Evolutionary conservation across 2,797 vertebrate genomes (phyloP), one percentile per base, ranked within the genome.

Genomic region (Sebastes hubbsi): DNA sequence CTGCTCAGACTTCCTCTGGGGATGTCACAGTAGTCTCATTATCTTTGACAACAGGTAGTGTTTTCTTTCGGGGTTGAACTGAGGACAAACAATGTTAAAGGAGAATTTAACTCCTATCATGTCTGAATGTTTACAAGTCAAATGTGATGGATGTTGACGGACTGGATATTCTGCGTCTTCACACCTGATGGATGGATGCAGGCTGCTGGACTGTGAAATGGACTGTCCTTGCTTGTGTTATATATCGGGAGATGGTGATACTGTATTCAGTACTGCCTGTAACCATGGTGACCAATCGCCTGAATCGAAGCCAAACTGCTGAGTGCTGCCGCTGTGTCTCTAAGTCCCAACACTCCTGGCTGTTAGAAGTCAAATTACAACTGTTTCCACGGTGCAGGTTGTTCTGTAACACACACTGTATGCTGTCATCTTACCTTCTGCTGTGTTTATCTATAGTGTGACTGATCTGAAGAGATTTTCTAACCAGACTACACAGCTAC

Each of bases 211-310:
- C 72, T 66, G 79, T 63, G 70, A 91, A 81, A 77, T 3, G 18
- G 69, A 80, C 75, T 38, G 58, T 70, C 59, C 72, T 78, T 74
- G 3, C 78, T 81, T 3, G 29, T 72, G 78, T 87, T 85, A 83
- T 85, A 83, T 75, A 83, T 72, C 10, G 30, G 65, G 81, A 85
- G 77, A 84, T 24, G 52, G 32, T 9, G 69, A 74, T 64, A 29
- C 80, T 81, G 82, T 80, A 81, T 73, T 86, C 74, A 81, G 79
- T 38, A 81, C 61, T 27, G 69, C 83, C 74, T 10, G 90, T 91
- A 86, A 88, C 91, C 90, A 92, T 91, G 87, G 90, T 2, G 82
- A 93, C 88, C 88, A 59, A 87, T 90, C 81, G 82, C 81, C 80
- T 85, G 88, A 86, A 84, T 81, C 9, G 5, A 79, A 87, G 84